Evolutionary conservation across 92 coral and sea anemone genomes (phyloP).

Genomic region (Blastomussa wellsi): DNA sequence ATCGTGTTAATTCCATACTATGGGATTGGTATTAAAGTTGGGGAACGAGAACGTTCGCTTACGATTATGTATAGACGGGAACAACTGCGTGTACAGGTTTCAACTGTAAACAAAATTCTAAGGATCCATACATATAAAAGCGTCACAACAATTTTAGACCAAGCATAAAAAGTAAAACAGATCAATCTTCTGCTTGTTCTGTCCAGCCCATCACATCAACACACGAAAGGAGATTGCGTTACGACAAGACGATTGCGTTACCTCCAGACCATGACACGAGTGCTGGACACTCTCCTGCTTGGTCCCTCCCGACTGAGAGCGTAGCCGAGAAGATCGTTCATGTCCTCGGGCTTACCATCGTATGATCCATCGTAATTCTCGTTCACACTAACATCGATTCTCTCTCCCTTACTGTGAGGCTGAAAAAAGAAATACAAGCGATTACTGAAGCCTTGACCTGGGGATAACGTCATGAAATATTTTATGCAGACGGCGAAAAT

Average conservation of each 20-base stretch:
- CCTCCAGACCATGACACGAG: conserved; percentile 91
- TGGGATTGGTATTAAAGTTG: not conserved
- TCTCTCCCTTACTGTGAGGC: conserved; percentile 99
- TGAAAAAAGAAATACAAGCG: conserved; percentile 25
- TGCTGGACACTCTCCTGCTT: conserved; percentile 72
- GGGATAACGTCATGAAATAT: too few relatives aligned
- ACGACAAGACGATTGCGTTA: conserved; percentile 25
- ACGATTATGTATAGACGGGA: not conserved
- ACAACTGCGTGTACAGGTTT: not conserved
- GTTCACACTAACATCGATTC: conserved; percentile 95
- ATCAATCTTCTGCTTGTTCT: not conserved
- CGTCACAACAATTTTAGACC: too few relatives aligned
- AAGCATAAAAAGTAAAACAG: too few relatives aligned
- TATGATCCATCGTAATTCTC: conserved; percentile 93
- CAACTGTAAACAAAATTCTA: too few relatives aligned
- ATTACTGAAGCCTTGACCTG: not conserved
- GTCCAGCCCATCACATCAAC: not conserved
- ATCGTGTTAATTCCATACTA: not conserved
- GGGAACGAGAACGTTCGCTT: not conserved
- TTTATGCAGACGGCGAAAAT: not conserved
- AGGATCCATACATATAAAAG: too few relatives aligned
- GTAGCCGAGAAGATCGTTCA: conserved; percentile 87
- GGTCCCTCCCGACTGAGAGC: conserved; percentile 97
- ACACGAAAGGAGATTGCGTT: not conserved
- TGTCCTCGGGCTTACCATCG: conserved; percentile 87